A percentile compares a stretch with the other conserved stretches of the same genome.
These are phyloP conservation scores for Ophioninae sp. DNA, from an alignment of 2,888 invertebrate species.

Conservation along the genomic window DNA sequence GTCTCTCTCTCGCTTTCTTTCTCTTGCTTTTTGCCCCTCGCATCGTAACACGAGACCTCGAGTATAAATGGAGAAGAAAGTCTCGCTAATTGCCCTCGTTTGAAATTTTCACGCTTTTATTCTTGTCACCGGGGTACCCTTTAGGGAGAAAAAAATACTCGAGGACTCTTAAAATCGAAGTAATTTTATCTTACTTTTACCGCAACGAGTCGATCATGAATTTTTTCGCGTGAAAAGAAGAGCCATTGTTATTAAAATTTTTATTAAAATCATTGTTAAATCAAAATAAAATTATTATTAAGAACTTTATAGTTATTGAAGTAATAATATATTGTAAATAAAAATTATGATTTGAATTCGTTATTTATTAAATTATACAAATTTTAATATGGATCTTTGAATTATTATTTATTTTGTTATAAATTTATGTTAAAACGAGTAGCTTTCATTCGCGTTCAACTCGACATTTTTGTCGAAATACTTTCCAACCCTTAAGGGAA, in stretches of 20 bases:
- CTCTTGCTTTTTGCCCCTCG: not conserved
- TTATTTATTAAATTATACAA: too few species aligned
- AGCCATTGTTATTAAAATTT: not conserved
- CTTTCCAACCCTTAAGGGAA: too few species aligned
- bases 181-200: not conserved
- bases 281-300: too few species aligned
- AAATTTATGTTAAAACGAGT: too few species aligned
- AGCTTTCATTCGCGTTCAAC: too few species aligned
- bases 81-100: conserved; percentile 53
- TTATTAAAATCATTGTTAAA: too few species aligned
- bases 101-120: conserved; percentile 10
- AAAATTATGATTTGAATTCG: too few species aligned
- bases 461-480: too few species aligned
- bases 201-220: not conserved
- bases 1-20: not conserved
- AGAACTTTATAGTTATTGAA: too few species aligned
- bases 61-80: conserved; percentile 19
- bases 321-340: too few species aligned
- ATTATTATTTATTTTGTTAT: too few species aligned
- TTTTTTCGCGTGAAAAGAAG: not conserved
- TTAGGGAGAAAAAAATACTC: conserved; percentile 1
- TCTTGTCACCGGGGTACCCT: not conserved
- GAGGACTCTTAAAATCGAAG: not conserved
- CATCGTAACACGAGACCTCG: conserved; percentile 26
- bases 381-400: too few species aligned